Evolutionary conservation across 2,113 vertebrate species (phyloP).

Genomic region (Cynocephalus volans): DNA sequence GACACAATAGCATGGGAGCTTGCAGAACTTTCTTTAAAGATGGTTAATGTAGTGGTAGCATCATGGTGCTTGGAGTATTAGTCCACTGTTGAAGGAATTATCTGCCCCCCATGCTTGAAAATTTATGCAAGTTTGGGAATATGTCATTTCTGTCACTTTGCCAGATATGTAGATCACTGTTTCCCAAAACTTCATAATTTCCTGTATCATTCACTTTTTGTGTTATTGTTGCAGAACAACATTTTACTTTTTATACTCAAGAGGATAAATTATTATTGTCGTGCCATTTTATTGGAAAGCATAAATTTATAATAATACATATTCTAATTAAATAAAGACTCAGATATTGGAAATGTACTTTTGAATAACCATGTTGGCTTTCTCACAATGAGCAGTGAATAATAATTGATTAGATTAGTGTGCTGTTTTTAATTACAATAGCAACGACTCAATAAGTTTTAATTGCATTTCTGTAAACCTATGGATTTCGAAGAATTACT

Average conservation of each 20-base stretch:
- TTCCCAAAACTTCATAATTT: conserved; percentile 29
- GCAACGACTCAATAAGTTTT: background rate
- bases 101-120: background rate
- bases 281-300: conserved; percentile 35
- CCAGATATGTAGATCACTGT: conserved; percentile 1
- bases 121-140: conserved; percentile 18
- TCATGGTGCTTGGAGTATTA: background rate
- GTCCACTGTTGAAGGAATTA: background rate
- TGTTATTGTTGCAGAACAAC: background rate
- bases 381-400: conserved; percentile 41
- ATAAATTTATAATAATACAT: background rate
- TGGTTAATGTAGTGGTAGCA: background rate
- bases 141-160: background rate
- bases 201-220: background rate
- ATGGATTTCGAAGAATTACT: conserved; percentile 59
- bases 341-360: conserved; percentile 35
- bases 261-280: background rate
- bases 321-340: conserved; percentile 6
- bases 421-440: conserved; percentile 8
- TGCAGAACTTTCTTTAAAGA: background rate
- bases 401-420: conserved; percentile 17
- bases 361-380: conserved; percentile 8
- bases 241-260: conserved; percentile 6
- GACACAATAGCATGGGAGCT: background rate
- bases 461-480: background rate